phyloP scores from a whole-genome alignment of 2,888 invertebrate species.

The Acleris emargana region DNA sequence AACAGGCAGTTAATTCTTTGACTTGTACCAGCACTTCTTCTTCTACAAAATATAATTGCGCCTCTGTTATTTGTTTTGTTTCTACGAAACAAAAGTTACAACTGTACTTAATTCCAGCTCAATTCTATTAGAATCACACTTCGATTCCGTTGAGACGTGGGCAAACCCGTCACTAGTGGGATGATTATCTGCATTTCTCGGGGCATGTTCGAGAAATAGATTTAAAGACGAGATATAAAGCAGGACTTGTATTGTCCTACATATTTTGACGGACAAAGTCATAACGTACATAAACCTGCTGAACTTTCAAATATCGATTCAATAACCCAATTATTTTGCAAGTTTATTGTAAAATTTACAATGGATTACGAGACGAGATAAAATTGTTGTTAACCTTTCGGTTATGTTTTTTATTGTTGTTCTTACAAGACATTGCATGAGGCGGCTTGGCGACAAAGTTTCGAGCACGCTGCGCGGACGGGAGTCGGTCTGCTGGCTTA shows the following conservation, averaged over 20 bases:
- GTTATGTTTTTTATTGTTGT: conserved; percentile 30
- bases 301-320: conserved; percentile 31
- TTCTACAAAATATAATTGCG: too few relatives aligned
- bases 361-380: conserved; percentile 6
- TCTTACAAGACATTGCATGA: conserved; percentile 29
- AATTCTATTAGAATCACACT: conserved; percentile 50
- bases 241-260: conserved; percentile 45
- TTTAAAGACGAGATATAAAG: conserved; percentile 65
- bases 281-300: conserved; percentile 21
- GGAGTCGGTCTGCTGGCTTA: conserved; percentile 10
- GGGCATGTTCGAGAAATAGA: conserved; percentile 57
- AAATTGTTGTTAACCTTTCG: conserved; percentile 33
- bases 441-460: conserved; percentile 29
- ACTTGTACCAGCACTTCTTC: too few relatives aligned
- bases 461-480: conserved; percentile 13
- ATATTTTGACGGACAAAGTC: conserved; percentile 15
- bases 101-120: neutral
- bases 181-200: conserved; percentile 64
- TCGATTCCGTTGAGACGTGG: conserved; percentile 50
- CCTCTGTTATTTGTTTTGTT: too few relatives aligned
- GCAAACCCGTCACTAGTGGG: conserved; percentile 56
- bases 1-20: too few relatives aligned
- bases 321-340: conserved; percentile 20
- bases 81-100: too few relatives aligned
- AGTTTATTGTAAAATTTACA: conserved; percentile 9